phyloP scores from a whole-genome alignment of 2,888 invertebrate genomes.

The Tetrapedia diversipes region DNA sequence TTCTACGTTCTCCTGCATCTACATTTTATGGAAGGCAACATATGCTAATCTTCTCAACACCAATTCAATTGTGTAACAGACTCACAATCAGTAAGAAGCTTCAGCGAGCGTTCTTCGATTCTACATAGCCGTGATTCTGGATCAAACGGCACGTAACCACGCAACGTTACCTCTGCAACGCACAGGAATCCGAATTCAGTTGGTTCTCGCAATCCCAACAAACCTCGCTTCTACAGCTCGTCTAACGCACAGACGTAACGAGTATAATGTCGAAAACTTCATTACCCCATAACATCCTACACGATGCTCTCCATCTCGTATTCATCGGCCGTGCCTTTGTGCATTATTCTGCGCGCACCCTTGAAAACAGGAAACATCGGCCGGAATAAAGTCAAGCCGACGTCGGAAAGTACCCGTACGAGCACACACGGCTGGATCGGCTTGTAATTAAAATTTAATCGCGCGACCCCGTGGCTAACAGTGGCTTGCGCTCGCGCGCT shows the following conservation, averaged over 20 bases:
- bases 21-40: too few species aligned
- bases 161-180: too few species aligned
- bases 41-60: too few species aligned
- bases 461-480: neutral
- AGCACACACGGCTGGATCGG: conserved; percentile 27
- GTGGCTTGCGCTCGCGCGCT: conserved; percentile 41
- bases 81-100: too few species aligned
- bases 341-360: too few species aligned
- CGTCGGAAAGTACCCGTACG: conserved; percentile 31
- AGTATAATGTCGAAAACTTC: conserved; percentile 22
- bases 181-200: too few species aligned
- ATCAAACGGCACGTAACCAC: too few species aligned
- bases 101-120: too few species aligned
- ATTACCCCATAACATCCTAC: neutral
- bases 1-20: too few species aligned
- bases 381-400: conserved; percentile 15
- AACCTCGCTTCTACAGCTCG: neutral
- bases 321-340: neutral
- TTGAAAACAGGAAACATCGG: conserved; percentile 10
- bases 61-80: too few species aligned
- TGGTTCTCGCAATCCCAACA: too few species aligned
- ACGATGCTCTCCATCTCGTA: neutral
- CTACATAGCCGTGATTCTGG: too few species aligned
- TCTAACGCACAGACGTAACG: neutral
- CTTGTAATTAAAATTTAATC: conserved; percentile 55